Percentiles rank a stretch among this genome's conserved stretches.
phyloP scores from a whole-genome alignment of 1,140 invertebrate genomes.

The Papilio polytes region DNA sequence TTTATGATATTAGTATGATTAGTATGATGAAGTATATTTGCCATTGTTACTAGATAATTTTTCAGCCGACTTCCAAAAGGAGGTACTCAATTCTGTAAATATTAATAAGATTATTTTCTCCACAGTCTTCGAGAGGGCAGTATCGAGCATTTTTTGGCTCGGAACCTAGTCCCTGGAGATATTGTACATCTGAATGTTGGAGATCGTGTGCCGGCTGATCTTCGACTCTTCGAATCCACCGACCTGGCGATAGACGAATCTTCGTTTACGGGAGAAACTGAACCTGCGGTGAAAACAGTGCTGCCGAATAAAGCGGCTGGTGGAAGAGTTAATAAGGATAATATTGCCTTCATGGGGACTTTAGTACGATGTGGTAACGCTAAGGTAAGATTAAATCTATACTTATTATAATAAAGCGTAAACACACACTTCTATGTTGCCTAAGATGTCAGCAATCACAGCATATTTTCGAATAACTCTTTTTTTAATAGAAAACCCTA shows the following conservation, averaged over 20 bases:
- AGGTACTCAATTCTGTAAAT: no score
- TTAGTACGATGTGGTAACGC: slow-evolving; percentile 98
- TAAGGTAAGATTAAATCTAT: slow-evolving; percentile 88
- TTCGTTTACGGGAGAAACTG: slow-evolving; percentile 98
- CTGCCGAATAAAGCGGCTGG: slow-evolving; percentile 86
- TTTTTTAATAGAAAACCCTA: no score
- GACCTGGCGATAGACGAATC: slow-evolving; percentile 99
- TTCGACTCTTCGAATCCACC: slow-evolving; percentile 94
- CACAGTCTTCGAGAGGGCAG: slow-evolving; percentile 94
- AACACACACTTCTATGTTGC: no score
- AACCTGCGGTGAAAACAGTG: slow-evolving; percentile 89
- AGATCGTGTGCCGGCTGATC: slow-evolving; percentile 98
- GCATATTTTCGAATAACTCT: no score
- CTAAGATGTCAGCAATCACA: no score
- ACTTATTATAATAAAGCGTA: no score
- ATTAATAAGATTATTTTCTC: neutral
- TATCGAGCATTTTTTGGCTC: slow-evolving; percentile 95
- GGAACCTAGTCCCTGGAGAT: slow-evolving; percentile 99
- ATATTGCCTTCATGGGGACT: slow-evolving; percentile 99
- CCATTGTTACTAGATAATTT: no score
- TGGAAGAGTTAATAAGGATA: slow-evolving; percentile 88
- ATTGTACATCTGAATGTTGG: slow-evolving; percentile 96
- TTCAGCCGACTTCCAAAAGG: no score
- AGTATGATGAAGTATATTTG: no score
- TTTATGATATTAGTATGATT: no score